Evolutionary conservation across 2,797 vertebrate species (phyloP).

Genomic region (Miichthys miiuy): DNA sequence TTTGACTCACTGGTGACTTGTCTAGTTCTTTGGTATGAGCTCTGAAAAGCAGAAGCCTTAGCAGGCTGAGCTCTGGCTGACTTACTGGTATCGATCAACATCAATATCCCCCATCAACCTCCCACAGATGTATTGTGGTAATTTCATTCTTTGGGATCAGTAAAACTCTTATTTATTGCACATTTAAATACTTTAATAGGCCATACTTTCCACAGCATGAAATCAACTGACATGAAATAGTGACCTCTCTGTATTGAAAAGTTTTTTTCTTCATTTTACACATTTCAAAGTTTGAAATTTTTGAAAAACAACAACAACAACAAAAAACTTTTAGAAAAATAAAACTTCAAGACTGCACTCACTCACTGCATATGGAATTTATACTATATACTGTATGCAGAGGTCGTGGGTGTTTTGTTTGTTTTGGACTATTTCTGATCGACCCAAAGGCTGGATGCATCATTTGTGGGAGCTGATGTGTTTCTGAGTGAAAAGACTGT

Average conservation of each 20-base stretch:
- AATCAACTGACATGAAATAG: constrained; percentile 6
- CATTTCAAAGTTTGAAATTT: not conserved
- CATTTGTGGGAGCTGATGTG: constrained; percentile 20
- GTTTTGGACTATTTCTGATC: constrained; percentile 31
- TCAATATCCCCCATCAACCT: constrained; percentile 6
- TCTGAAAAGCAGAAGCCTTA: not conserved
- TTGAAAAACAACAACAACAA: not conserved
- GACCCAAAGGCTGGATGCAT: constrained; percentile 22
- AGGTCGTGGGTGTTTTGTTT: constrained; percentile 9
- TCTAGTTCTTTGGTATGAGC: not conserved
- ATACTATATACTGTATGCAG: no score
- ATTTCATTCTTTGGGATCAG: constrained; percentile 32
- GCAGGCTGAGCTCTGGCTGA: constrained; percentile 16
- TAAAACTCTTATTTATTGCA: constrained; percentile 41
- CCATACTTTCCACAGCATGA: constrained; percentile 6
- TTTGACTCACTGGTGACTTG: not conserved
- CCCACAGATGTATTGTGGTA: constrained; percentile 22
- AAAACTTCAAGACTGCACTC: not conserved
- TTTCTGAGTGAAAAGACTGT: constrained; percentile 16
- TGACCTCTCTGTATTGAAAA: not conserved
- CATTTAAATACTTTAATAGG: constrained; percentile 16
- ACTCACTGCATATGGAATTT: not conserved
- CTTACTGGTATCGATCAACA: constrained; percentile 37
- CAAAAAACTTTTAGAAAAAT: not conserved
- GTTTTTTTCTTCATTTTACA: constrained; percentile 1